These are phyloP conservation scores for Merodon equestris DNA, from an alignment of 2,888 invertebrate species.

Conservation along the genomic window DNA sequence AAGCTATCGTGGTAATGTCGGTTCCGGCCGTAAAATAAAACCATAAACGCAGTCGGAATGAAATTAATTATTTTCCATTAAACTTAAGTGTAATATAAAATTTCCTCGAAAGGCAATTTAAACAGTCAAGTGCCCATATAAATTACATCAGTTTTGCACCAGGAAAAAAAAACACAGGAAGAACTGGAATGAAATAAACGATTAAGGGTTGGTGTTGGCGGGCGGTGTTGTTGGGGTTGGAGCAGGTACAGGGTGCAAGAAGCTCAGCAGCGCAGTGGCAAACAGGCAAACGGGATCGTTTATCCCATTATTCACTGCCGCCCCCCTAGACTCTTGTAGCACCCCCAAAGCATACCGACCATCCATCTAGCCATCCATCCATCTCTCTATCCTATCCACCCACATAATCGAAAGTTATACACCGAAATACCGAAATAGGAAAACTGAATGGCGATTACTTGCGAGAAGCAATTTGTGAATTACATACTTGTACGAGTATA, in stretches of 20 bases:
- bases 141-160: conserved; percentile 78
- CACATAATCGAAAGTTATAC: conserved; percentile 66
- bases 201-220: conserved; percentile 61
- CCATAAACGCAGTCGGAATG: conserved; percentile 75
- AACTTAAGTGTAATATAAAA: conserved; percentile 79
- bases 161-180: conserved; percentile 25
- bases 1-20: conserved; percentile 49
- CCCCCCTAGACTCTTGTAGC: conserved; percentile 7
- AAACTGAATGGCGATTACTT: conserved; percentile 65
- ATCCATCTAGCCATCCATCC: not conserved
- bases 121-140: conserved; percentile 80
- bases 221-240: too few species aligned
- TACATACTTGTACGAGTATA: conserved; percentile 61
- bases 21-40: conserved; percentile 70
- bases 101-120: conserved; percentile 79
- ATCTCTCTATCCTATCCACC: conserved; percentile 25
- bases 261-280: conserved; percentile 68
- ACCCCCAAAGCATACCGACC: not conserved
- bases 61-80: conserved; percentile 80
- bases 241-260: conserved; percentile 32
- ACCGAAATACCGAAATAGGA: conserved; percentile 59
- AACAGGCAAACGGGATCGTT: conserved; percentile 66
- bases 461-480: conserved; percentile 64
- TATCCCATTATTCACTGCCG: conserved; percentile 65
- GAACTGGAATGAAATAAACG: conserved; percentile 57